A percentile compares a stretch with the other conserved stretches of the same genome.
Evolutionary conservation across 1,140 invertebrate species (phyloP).

Genomic region (Cylas formicarius): DNA sequence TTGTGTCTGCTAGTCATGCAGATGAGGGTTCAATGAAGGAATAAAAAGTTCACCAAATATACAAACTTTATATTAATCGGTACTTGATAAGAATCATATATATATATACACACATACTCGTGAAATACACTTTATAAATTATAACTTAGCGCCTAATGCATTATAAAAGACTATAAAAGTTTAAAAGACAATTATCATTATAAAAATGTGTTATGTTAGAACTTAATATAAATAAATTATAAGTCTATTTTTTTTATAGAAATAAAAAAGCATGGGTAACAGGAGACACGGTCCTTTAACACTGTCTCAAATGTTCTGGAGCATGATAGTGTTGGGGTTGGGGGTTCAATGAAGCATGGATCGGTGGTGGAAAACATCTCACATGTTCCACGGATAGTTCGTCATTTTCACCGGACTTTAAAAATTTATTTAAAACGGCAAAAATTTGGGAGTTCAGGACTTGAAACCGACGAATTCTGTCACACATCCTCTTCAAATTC

Average conservation of each 20-base stretch:
- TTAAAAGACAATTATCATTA: constrained; percentile 19
- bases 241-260: constrained; percentile 10
- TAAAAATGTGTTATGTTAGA: too few relatives aligned
- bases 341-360: constrained; percentile 65
- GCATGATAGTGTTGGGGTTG: constrained; percentile 52
- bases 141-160: constrained; percentile 8
- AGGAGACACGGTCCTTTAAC: not conserved
- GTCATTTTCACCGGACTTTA: constrained; percentile 78
- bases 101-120: constrained; percentile 8
- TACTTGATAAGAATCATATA: constrained; percentile 1
- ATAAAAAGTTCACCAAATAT: too few relatives aligned
- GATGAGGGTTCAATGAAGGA: too few relatives aligned
- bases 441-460: constrained; percentile 98
- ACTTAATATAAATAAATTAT: constrained; percentile 20
- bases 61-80: constrained; percentile 5
- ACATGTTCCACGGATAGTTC: constrained; percentile 91
- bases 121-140: constrained; percentile 9
- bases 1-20: too few relatives aligned
- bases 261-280: not conserved
- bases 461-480: constrained; percentile 94
- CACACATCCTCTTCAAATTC: constrained; percentile 95
- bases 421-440: constrained; percentile 92
- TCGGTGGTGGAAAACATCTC: constrained; percentile 90
- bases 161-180: constrained; percentile 23
- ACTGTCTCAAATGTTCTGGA: constrained; percentile 50